Evolutionary conservation across 2,888 invertebrate species (phyloP), one percentile per base, ranked within the genome.

Genomic region (Lepidocyrtinus sp.): DNA sequence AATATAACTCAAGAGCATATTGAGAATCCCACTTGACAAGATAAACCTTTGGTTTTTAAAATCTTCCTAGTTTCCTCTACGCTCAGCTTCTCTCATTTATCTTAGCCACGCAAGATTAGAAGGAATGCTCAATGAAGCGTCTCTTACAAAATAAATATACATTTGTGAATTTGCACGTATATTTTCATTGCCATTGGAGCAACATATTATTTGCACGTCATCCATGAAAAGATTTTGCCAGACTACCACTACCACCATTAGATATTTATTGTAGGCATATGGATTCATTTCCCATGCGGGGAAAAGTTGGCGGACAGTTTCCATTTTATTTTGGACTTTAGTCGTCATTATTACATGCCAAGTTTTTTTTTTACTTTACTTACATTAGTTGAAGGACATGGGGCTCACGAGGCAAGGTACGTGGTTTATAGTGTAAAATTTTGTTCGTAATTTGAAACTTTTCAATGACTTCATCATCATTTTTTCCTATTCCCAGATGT

Each of bases 261-360:
- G n/a, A n/a, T n/a, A n/a, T n/a, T n/a, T n/a, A n/a, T n/a, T n/a
- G n/a, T n/a, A n/a, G n/a, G n/a, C n/a, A n/a, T n/a, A n/a, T n/a
- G n/a, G n/a, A n/a, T n/a, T n/a, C n/a, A n/a, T n/a, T n/a, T n/a
- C n/a, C n/a, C n/a, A 12, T 36, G 36, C 36, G 5, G 50, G 17
- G n/a, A 50, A 50, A 50, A 50, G 50, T 50, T 50, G 50, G 50
- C 50, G 50, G 50, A 17, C 50, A 50, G 50, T 50, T 50, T 50
- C 17, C 17, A 50, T 15, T 50, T 50, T 50, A 50, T 50, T 50
- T 50, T 50, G 50, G 50, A 50, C 50, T 50, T 50, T 50, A 50
- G 5, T 50, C 50, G 50, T 50, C 50, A 50, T 12, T 17, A 50
- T 50, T 50, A 12, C 50, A 50, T 50, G 50, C 50, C 50, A 50